Conservation (phyloP, 1,140 invertebrate species). For the Neodiprion lecontei region DNA sequence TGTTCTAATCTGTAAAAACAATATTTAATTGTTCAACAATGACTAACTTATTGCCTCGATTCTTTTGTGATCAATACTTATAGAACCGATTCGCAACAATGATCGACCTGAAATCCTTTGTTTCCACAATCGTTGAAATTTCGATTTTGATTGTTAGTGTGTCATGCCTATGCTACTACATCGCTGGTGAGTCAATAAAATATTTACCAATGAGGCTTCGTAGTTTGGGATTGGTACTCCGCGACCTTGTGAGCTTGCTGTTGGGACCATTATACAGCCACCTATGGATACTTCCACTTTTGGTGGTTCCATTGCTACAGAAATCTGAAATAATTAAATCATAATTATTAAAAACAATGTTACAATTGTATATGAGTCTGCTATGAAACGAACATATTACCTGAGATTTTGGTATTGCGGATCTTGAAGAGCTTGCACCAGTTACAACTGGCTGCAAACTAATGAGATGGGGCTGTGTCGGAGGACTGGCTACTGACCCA, state of each 20-base stretch:
- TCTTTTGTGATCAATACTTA: too few relatives aligned
- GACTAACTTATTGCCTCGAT: too few relatives aligned
- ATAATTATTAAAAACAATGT: background rate
- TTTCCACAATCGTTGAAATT: background rate
- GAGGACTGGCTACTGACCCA: slow-evolving; percentile 66
- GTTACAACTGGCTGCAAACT: slow-evolving; percentile 45
- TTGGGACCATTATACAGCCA: slow-evolving; percentile 66
- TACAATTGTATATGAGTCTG: background rate
- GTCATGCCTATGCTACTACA: slow-evolving; percentile 10
- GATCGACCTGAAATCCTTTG: too few relatives aligned
- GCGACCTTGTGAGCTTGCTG: slow-evolving; percentile 64
- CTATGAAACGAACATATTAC: slow-evolving; percentile 28
- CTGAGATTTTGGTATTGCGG: slow-evolving; percentile 46
- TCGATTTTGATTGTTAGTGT: background rate
- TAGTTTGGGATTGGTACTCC: slow-evolving; percentile 68
- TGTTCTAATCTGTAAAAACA: too few relatives aligned
- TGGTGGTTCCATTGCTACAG: slow-evolving; percentile 62
- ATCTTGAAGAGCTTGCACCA: slow-evolving; percentile 49
- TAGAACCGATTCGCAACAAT: too few relatives aligned
- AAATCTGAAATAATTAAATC: slow-evolving; percentile 34
- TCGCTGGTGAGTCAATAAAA: slow-evolving; percentile 21
- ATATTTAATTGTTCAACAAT: too few relatives aligned
- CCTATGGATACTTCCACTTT: slow-evolving; percentile 66
- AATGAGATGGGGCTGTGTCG: slow-evolving; percentile 60
- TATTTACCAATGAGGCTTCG: slow-evolving; percentile 75